Evolutionary conservation across 1,140 invertebrate genomes (phyloP).

Genomic region (Melitaea cinxia): DNA sequence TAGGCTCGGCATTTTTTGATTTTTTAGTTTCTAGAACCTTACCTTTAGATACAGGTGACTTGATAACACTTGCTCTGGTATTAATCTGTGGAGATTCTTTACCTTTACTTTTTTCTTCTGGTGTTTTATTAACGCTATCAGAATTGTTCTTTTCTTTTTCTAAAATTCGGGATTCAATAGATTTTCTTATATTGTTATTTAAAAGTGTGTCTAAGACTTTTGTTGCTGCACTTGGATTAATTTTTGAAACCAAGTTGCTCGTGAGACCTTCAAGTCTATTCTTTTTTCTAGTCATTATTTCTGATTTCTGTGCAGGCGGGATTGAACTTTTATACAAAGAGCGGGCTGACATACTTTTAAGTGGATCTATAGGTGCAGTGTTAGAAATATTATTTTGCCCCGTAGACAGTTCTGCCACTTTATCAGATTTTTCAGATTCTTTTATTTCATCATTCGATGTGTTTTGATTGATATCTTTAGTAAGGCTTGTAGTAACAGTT

Average conservation of each 20-base stretch:
- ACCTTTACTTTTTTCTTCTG: slow-evolving; percentile 61
- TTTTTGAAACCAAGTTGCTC: slow-evolving; percentile 81
- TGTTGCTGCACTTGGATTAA: slow-evolving; percentile 78
- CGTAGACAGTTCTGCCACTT: slow-evolving; percentile 42
- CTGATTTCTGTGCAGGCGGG: slow-evolving; percentile 75
- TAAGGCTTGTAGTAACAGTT: slow-evolving; percentile 27
- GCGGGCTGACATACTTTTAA: slow-evolving; percentile 74
- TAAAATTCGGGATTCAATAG: slow-evolving; percentile 79
- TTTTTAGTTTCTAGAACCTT: slow-evolving; percentile 77
- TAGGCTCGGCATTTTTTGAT: slow-evolving; percentile 58
- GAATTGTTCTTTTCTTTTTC: slow-evolving; percentile 73
- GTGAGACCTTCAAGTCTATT: slow-evolving; percentile 83
- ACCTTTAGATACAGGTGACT: slow-evolving; percentile 80
- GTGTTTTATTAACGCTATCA: slow-evolving; percentile 50
- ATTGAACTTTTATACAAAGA: slow-evolving; percentile 74
- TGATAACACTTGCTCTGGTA: slow-evolving; percentile 80
- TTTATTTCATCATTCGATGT: slow-evolving; percentile 54
- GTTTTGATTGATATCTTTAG: slow-evolving; percentile 63
- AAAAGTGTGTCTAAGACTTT: slow-evolving; percentile 79
- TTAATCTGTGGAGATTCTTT: slow-evolving; percentile 70
- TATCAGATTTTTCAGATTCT: slow-evolving; percentile 51
- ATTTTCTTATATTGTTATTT: slow-evolving; percentile 80
- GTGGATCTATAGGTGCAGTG: slow-evolving; percentile 60
- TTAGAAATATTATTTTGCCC: slow-evolving; percentile 56
- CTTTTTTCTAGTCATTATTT: slow-evolving; percentile 82